A percentile compares a stretch with the other conserved stretches of the same genome.
These are phyloP conservation scores for Anas platyrhynchos DNA, from an alignment of 2,113 vertebrate species.

Conservation along the genomic window DNA sequence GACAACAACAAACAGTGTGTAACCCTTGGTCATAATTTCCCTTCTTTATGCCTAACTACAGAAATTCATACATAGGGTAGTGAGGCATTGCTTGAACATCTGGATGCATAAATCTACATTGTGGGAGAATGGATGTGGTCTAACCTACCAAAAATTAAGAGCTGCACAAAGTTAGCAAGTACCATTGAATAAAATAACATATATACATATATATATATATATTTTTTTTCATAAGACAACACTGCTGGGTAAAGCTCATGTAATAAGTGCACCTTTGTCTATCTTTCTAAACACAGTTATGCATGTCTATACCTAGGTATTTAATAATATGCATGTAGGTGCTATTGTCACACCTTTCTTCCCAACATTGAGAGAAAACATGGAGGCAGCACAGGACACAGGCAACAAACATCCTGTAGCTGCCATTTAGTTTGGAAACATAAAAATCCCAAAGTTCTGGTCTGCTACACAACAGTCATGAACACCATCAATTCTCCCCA, in stretches of 20 bases:
- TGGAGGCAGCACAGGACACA: background rate
- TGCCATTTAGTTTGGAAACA: background rate
- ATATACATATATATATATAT: no score
- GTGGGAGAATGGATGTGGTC: background rate
- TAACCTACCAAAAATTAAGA: background rate
- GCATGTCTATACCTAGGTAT: no score
- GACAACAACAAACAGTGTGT: accelerated
- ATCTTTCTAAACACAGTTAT: background rate
- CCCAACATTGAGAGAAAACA: background rate
- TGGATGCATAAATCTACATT: background rate
- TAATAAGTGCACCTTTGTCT: background rate
- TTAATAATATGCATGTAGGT: background rate
- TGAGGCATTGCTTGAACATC: background rate
- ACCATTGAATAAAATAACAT: background rate
- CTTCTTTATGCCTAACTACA: background rate
- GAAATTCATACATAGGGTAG: background rate
- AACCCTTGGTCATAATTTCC: background rate
- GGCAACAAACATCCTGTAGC: background rate
- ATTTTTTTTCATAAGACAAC: background rate
- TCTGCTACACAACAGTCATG: background rate
- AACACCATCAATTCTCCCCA: background rate
- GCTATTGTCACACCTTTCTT: background rate
- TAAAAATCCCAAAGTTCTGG: background rate
- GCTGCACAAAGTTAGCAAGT: accelerated
- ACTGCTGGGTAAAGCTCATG: background rate